Percentiles rank a stretch among this genome's conserved stretches.
Conservation (phyloP, 2,888 invertebrate species). For the Ptychoptera albimana region DNA sequence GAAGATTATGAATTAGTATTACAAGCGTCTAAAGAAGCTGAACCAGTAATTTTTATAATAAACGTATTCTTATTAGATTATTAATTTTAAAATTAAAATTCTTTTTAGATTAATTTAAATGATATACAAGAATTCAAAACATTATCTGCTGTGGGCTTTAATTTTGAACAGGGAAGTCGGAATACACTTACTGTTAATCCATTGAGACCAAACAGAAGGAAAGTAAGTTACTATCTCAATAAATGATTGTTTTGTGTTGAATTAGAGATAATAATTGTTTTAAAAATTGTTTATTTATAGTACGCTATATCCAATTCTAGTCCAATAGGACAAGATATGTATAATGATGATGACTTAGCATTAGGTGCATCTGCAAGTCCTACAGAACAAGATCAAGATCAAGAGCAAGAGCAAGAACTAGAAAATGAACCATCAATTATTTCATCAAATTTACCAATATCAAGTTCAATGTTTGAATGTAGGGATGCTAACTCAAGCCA, state of each 20-base stretch:
- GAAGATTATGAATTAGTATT: conserved; percentile 24
- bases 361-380: conserved; percentile 31
- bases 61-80: too few species aligned
- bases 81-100: too few species aligned
- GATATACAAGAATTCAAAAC: conserved; percentile 13
- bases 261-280: too few species aligned
- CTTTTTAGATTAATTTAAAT: conserved; percentile 22
- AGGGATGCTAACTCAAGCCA: not conserved
- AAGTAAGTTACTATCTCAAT: not conserved
- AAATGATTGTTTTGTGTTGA: too few species aligned
- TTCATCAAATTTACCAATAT: conserved; percentile 12
- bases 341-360: conserved; percentile 28
- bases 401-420: not conserved
- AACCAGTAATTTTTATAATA: not conserved
- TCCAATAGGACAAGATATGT: too few species aligned
- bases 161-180: not conserved
- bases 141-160: conserved; percentile 5
- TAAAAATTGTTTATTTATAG: too few species aligned
- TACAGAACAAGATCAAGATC: conserved; percentile 22
- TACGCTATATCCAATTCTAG: too few species aligned
- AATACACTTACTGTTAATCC: not conserved
- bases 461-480: conserved; percentile 8
- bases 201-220: not conserved
- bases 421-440: conserved; percentile 6
- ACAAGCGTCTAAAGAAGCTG: conserved; percentile 16